phyloP scores from a whole-genome alignment of 2,113 vertebrate species.

The Chrysemys picta region DNA sequence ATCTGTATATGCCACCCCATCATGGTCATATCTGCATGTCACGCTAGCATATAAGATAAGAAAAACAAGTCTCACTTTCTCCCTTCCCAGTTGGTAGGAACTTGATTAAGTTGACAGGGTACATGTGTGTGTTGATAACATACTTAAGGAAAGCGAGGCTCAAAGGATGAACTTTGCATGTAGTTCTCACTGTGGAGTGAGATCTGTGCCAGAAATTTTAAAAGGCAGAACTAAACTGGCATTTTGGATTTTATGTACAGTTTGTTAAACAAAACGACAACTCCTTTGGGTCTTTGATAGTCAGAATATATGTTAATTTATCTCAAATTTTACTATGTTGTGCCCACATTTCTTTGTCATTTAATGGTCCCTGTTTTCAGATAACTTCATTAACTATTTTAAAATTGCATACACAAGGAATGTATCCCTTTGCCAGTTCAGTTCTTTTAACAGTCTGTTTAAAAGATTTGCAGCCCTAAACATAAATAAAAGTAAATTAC shows the following conservation, averaged over 20 bases:
- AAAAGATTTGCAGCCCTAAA: background rate
- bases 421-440: background rate
- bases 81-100: background rate
- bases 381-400: background rate
- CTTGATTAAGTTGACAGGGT: background rate
- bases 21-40: background rate
- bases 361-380: background rate
- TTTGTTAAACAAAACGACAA: background rate
- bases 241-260: background rate
- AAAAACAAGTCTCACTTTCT: background rate
- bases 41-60: background rate
- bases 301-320: background rate
- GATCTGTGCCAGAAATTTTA: background rate
- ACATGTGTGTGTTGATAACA: background rate
- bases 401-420: background rate
- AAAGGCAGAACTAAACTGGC: background rate
- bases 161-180: background rate
- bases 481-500: slow-evolving; percentile 50
- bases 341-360: background rate
- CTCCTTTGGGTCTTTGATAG: background rate
- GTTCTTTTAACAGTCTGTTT: background rate
- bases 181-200: background rate
- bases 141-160: background rate
- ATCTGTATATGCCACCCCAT: background rate
- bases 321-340: background rate